Evolutionary conservation across 2,113 vertebrate species (phyloP).

Genomic region (Lophura nycthemera): DNA sequence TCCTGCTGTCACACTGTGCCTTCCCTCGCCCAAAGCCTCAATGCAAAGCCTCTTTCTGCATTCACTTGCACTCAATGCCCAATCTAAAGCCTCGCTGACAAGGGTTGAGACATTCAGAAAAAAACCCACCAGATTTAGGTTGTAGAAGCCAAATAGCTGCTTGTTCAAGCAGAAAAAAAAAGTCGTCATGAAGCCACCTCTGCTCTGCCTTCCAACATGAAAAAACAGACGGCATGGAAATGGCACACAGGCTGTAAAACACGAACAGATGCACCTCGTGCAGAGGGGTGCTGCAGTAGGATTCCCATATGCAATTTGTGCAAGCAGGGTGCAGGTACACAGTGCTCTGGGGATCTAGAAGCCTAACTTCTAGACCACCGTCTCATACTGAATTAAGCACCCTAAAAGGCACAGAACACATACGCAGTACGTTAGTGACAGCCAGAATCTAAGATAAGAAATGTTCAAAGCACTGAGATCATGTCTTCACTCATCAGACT

Average conservation of each 20-base stretch:
- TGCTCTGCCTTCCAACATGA: background rate
- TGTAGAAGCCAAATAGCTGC: background rate
- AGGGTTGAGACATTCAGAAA: background rate
- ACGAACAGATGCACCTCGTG: background rate
- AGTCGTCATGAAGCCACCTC: background rate
- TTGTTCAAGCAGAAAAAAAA: background rate
- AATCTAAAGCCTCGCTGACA: background rate
- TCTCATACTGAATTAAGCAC: background rate
- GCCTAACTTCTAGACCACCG: background rate
- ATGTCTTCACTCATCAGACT: background rate
- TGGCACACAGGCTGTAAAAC: background rate
- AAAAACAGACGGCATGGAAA: background rate
- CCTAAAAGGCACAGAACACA: slow-evolving; percentile 7
- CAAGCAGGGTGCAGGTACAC: rapidly evolving
- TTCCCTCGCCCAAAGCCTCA: background rate
- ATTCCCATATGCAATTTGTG: background rate
- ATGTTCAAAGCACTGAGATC: background rate
- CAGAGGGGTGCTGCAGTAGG: background rate
- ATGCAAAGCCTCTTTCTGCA: background rate
- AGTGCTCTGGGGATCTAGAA: background rate
- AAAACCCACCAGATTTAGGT: background rate
- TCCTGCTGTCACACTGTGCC: background rate
- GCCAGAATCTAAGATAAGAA: background rate
- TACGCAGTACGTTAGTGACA: background rate
- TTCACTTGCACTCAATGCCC: background rate